Percentiles rank a stretch among this genome's conserved stretches.
phyloP scores from a whole-genome alignment of 2,888 invertebrate species.

The Aradus depressus region DNA sequence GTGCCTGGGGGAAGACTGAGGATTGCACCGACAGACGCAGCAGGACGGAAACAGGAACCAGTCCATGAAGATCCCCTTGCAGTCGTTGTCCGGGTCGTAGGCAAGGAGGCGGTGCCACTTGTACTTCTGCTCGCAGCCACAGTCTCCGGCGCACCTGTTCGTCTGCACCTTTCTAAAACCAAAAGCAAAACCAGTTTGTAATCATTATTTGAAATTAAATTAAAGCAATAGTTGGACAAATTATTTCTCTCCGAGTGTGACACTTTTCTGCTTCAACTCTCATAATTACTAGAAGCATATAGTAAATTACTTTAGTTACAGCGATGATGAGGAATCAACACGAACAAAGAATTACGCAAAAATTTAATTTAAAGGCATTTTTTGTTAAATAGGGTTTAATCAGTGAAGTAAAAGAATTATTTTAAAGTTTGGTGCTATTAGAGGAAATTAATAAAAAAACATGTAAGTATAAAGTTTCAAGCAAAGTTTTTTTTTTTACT shows the following conservation, averaged over 20 bases:
- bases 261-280: neutral
- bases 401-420: too few relatives aligned
- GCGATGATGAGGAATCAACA: neutral
- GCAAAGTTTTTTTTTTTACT: too few relatives aligned
- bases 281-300: neutral
- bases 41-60: conserved; percentile 92
- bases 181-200: conserved; percentile 15
- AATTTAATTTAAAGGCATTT: too few relatives aligned
- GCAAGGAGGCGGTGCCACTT: conserved; percentile 77
- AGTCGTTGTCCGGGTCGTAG: conserved; percentile 86
- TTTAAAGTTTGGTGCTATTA: too few relatives aligned
- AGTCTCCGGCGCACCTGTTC: conserved; percentile 69
- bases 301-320: neutral
- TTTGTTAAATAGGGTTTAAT: too few relatives aligned
- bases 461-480: too few relatives aligned
- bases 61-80: conserved; percentile 86
- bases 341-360: too few relatives aligned
- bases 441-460: too few relatives aligned
- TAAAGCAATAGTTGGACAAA: neutral
- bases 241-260: neutral
- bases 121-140: conserved; percentile 82
- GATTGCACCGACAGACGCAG: conserved; percentile 64
- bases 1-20: conserved; percentile 22
- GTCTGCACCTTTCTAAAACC: conserved; percentile 63
- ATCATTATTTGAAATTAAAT: neutral